A percentile compares a stretch with the other conserved stretches of the same genome.
These are phyloP conservation scores for Salvelinus namaycush DNA, from an alignment of 2,113 vertebrate genomes.

Conservation along the genomic window DNA sequence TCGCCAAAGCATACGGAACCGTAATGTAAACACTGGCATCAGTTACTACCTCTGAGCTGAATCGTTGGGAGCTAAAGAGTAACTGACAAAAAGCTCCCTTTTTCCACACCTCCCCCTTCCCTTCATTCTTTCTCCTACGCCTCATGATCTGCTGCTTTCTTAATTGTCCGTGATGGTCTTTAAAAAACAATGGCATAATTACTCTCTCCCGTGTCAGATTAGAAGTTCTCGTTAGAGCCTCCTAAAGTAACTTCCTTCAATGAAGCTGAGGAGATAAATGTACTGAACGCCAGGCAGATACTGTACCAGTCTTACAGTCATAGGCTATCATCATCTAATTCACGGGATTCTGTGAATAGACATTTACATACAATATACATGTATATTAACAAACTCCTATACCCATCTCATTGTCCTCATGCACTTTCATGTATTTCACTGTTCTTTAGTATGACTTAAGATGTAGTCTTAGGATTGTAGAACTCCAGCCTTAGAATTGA, in stretches of 20 bases:
- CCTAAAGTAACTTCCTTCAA: slow-evolving; percentile 48
- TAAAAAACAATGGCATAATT: slow-evolving; percentile 54
- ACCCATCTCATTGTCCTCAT: too few relatives aligned
- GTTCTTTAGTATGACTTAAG: too few relatives aligned
- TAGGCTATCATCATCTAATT: slow-evolving; percentile 12
- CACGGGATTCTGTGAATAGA: background rate
- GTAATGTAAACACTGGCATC: slow-evolving; percentile 44
- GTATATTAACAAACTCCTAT: background rate
- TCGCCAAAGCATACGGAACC: slow-evolving; percentile 46
- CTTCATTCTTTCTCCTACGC: slow-evolving; percentile 13
- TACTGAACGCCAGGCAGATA: slow-evolving; percentile 4
- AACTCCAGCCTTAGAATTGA: too few relatives aligned
- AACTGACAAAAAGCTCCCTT: slow-evolving; percentile 16
- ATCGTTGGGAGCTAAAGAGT: background rate
- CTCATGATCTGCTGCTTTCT: slow-evolving; percentile 43
- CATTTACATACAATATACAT: too few relatives aligned
- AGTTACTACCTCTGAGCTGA: slow-evolving; percentile 6
- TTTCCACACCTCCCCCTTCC: background rate
- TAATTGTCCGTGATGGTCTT: slow-evolving; percentile 45
- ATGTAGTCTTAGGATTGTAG: too few relatives aligned
- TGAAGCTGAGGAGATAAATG: slow-evolving; percentile 34
- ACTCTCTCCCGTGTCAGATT: slow-evolving; percentile 46
- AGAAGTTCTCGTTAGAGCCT: slow-evolving; percentile 52
- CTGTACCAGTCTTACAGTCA: slow-evolving; percentile 19
- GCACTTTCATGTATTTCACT: too few relatives aligned